phyloP scores from a whole-genome alignment of 2,888 invertebrate genomes.

The Chymomyza caudatula region DNA sequence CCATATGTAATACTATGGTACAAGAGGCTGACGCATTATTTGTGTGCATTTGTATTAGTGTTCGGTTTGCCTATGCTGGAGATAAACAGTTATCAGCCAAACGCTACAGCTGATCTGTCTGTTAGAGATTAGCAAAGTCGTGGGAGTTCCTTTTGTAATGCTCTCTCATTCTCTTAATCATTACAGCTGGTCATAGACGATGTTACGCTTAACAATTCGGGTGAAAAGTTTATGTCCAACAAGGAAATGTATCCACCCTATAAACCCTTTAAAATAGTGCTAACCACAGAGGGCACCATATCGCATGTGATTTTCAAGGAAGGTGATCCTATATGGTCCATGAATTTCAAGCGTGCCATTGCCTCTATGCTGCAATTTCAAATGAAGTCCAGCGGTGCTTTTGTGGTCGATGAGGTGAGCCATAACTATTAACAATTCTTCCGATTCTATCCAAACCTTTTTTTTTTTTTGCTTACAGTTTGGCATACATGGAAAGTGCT shows the following conservation, averaged over 20 bases:
- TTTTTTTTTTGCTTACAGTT: constrained; percentile 75
- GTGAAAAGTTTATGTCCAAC: constrained; percentile 77
- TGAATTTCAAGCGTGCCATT: constrained; percentile 84
- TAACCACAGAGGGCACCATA: constrained; percentile 75
- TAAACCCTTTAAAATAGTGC: constrained; percentile 76
- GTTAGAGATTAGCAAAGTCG: constrained; percentile 11
- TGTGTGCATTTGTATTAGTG: neutral
- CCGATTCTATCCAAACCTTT: constrained; percentile 15
- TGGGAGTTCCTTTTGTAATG: neutral
- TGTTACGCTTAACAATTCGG: constrained; percentile 77
- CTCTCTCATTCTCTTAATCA: neutral
- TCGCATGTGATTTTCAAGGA: constrained; percentile 77
- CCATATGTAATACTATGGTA: constrained; percentile 24
- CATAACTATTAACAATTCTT: neutral
- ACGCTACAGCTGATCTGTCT: constrained; percentile 27
- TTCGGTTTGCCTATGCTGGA: neutral
- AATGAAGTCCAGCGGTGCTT: constrained; percentile 76
- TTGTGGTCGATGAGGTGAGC: constrained; percentile 77
- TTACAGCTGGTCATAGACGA: constrained; percentile 77
- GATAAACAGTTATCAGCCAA: constrained; percentile 41
- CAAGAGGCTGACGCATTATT: neutral
- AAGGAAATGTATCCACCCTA: constrained; percentile 78
- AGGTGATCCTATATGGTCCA: constrained; percentile 82
- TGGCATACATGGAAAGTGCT: constrained; percentile 81
- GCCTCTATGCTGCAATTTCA: constrained; percentile 83